Percentiles rank a stretch among this genome's conserved stretches.
Evolutionary conservation across 2,113 vertebrate species (phyloP).

Genomic region (Eptesicus fuscus): DNA sequence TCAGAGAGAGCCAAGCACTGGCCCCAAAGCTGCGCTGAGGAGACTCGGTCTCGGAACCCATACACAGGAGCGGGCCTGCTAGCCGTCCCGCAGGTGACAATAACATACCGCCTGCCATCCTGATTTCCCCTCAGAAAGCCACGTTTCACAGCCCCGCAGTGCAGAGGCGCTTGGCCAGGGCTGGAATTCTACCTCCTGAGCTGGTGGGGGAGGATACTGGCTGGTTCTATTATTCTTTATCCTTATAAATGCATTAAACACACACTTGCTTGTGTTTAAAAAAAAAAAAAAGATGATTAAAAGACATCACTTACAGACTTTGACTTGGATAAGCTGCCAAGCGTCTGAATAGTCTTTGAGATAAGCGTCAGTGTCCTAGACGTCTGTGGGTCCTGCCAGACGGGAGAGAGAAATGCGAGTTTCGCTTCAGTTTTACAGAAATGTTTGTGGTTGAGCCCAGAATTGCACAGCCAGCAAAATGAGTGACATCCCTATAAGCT

Average conservation of each 20-base stretch:
- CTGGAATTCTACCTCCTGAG: no score
- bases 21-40: neutral
- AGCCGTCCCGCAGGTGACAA: no score
- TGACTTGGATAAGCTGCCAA: conserved; percentile 98
- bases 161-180: no score
- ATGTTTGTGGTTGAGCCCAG: neutral
- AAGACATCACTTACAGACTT: conserved; percentile 90
- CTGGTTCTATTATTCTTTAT: neutral
- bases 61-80: no score
- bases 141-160: no score
- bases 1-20: neutral
- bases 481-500: rapidly evolving
- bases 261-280: neutral
- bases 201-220: rapidly evolving
- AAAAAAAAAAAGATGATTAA: neutral
- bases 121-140: no score
- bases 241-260: neutral
- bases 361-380: conserved; percentile 97
- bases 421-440: no score
- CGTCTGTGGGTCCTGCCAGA: conserved; percentile 90
- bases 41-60: no score
- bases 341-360: conserved; percentile 98
- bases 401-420: neutral
- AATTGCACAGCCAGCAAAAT: rapidly evolving
- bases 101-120: no score